phyloP scores from a whole-genome alignment of 2,888 invertebrate genomes.

The Diaperis boleti region DNA sequence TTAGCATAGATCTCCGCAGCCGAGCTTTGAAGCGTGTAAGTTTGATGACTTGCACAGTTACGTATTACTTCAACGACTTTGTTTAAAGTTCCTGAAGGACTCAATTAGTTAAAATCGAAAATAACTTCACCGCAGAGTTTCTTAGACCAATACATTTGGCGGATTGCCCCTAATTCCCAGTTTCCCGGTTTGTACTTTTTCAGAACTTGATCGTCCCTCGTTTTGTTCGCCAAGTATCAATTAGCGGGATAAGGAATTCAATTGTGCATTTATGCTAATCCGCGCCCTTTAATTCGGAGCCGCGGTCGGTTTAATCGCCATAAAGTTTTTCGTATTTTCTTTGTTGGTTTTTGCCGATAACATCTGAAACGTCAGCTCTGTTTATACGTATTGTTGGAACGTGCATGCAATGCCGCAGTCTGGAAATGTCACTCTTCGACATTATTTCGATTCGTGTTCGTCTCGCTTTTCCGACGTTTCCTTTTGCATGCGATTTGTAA shows the following conservation, averaged over 20 bases:
- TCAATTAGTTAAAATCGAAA: not conserved
- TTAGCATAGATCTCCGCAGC: not conserved
- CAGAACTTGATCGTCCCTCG: not conserved
- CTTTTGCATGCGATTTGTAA: slow-evolving; percentile 28
- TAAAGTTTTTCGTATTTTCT: slow-evolving; percentile 13
- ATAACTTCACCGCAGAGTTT: not conserved
- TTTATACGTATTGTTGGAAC: not conserved
- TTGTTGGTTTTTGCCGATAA: slow-evolving; percentile 2
- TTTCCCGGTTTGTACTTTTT: slow-evolving; percentile 1
- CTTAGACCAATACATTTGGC: not conserved
- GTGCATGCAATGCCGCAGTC: slow-evolving; percentile 21
- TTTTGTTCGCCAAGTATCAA: slow-evolving; percentile 2
- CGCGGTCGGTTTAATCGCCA: not conserved
- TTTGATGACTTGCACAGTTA: not conserved
- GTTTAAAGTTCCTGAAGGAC: not conserved
- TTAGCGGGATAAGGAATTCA: slow-evolving; percentile 44
- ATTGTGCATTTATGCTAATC: slow-evolving; percentile 48
- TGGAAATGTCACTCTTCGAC: slow-evolving; percentile 19
- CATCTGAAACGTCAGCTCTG: not conserved
- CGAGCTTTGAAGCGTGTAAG: not conserved
- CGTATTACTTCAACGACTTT: not conserved
- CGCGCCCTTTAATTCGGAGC: slow-evolving; percentile 38
- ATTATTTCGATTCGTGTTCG: slow-evolving; percentile 22
- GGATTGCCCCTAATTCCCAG: not conserved
- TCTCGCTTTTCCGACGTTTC: slow-evolving; percentile 28